Base-by-base conservation (phyloP, 2,888 invertebrate species). In the Lydus trimaculatus region DNA sequence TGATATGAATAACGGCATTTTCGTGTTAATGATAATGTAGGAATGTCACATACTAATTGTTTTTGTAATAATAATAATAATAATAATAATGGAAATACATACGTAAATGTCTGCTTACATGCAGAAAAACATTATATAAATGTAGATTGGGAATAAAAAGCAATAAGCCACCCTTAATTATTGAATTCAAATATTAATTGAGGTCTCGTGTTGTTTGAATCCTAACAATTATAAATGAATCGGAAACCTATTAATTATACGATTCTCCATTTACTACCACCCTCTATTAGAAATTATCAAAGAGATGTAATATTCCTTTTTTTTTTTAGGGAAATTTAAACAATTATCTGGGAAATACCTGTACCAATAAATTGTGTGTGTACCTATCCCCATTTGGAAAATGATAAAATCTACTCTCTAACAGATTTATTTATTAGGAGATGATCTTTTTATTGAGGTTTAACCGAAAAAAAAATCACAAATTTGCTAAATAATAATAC, bases 221-320 rank as follows among this genome's bases (percentile, higher is more conserved):
- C n/a, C 20, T 17, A 43, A 43, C n/a, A n/a, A 43, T 17, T 13
- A 43, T 17, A 13, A 43, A 43, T 6, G 48, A 23, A 20, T 48
- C n/a, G 39, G 48, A 9, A 48, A 48, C 48, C 20, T 48, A 48
- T 48, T 48, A 48, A 48, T 48, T 48, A 48, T 48, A 20, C n/a
- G 20, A 48, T 48, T 48, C 48, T 20, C 11, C 11, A 1, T 9
- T 9, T 48, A 9, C 20, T 20, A 20, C 43, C 17, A 9, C n/a
- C 39, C 5, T 2, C 5, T 15, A 43, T 13, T 36, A n/a, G 43
- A 17, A n/a, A 11, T 20, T 1, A 17, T 43, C 17, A 20, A 1
- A 17, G 48, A 20, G 11, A 48, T 48, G 48, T 20, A 48, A 48
- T 9, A 11, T n/a, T n/a, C n/a, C n/a, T n/a, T n/a, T n/a, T n/a